Evolutionary conservation across 2,113 vertebrate genomes (phyloP).

Genomic region (Dromaius novaehollandiae): DNA sequence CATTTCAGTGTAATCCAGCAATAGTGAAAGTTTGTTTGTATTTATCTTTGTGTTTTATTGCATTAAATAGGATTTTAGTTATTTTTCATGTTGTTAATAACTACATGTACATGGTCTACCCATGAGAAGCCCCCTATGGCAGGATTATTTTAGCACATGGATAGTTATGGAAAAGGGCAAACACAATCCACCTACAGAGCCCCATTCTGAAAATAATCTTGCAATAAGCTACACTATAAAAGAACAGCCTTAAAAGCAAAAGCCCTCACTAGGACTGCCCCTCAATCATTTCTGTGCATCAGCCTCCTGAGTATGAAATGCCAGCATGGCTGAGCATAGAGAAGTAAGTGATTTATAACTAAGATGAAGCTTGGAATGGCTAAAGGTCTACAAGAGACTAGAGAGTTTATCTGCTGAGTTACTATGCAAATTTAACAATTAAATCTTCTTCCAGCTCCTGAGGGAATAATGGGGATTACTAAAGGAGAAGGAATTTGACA

Average conservation of each 20-base stretch:
- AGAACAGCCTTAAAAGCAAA: neutral
- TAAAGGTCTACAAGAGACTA: constrained; percentile 66
- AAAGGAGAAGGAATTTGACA: constrained; percentile 72
- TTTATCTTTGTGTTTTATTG: neutral
- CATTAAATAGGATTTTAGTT: neutral
- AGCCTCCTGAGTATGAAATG: constrained; percentile 52
- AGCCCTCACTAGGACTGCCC: neutral
- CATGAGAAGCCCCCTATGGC: neutral
- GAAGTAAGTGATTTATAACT: constrained; percentile 70
- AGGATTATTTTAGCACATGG: neutral
- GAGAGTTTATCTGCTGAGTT: constrained; percentile 81
- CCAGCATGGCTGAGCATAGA: constrained; percentile 18
- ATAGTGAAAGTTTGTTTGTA: neutral
- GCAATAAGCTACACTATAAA: neutral
- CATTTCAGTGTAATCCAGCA: neutral
- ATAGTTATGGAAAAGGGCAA: neutral
- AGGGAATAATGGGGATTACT: constrained; percentile 70
- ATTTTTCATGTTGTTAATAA: neutral
- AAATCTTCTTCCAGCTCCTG: constrained; percentile 76
- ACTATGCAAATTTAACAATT: constrained; percentile 85
- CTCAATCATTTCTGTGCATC: neutral
- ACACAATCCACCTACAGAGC: neutral
- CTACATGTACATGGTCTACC: neutral
- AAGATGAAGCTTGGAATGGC: constrained; percentile 60
- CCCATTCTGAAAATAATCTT: constrained; percentile 1